Base-by-base conservation (phyloP, 2,888 invertebrate species). In the Heliconius sara region DNA sequence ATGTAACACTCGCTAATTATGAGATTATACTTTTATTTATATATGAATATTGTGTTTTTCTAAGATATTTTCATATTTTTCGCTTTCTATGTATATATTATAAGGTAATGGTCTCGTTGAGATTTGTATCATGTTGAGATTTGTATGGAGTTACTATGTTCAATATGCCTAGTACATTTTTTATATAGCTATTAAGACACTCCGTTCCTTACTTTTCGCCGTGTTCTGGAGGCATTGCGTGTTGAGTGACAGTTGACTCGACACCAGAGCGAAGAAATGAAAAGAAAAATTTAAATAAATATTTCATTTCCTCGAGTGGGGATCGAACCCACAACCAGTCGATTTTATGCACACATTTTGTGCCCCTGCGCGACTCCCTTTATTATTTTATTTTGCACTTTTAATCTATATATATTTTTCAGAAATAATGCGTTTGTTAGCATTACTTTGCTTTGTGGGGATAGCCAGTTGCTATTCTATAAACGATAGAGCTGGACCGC, bases 391-490 rank as follows among this genome's bases (percentile, higher is more conserved):
- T 60, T 60, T 60, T 60, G 7, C 27, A 25, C n/a, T 27, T 63
- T 25, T 27, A 6, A 34, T 34, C 3, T n/a, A n/a, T 65, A 2
- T 67, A 39, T 39, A 10, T 13, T 9, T n/a, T 79, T 71, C 80
- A 80, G 78, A 80, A 81, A 88, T 63, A 65, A 92, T 93, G 92
- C 90, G 89, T 76, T 87, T 86, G 85, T 72, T 88, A 30, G 75
- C 85, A 70, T 75, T 91, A n/a, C 70, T 92, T 80, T 92, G 63
- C n/a, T 74, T 80, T 13, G 82, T 88, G 66, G 85, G 87, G 22
- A 79, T 85, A 25, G 85, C 82, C 10, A 86, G 85, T 79, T 87
- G 90, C 75, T 88, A 87, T 39, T 85, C 83, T 12, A 39, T 83
- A 1, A 81, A 85, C 25, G 77, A 79, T 27, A 82, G 86, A 10